Percentiles rank a stretch among this genome's conserved stretches.
Conservation (phyloP, 2,888 invertebrate genomes). For the Polia nebulosa region DNA sequence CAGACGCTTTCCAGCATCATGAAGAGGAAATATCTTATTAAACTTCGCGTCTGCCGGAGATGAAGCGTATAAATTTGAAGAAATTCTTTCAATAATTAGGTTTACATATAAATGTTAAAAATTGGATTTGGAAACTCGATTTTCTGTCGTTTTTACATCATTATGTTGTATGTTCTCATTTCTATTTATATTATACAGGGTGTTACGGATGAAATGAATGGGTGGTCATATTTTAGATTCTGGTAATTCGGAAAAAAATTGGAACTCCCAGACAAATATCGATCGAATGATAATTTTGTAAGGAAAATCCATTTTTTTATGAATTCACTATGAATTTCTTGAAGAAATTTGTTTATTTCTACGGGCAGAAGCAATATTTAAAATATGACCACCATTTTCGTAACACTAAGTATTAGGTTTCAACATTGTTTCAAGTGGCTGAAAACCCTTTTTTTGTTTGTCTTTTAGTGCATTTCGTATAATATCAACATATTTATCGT, state of each 20-base stretch:
- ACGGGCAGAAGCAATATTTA: too few relatives aligned
- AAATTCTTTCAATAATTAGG: conserved; percentile 67
- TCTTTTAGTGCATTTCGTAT: background rate
- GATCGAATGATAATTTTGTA: too few relatives aligned
- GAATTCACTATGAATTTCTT: too few relatives aligned
- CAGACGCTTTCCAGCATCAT: conserved; percentile 61
- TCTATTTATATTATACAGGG: background rate
- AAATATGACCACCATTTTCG: too few relatives aligned
- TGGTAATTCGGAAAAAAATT: too few relatives aligned
- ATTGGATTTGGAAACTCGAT: conserved; percentile 37
- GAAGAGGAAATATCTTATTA: conserved; percentile 74
- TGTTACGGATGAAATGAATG: too few relatives aligned
- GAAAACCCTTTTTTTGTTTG: too few relatives aligned
- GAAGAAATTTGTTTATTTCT: too few relatives aligned
- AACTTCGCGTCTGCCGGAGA: conserved; percentile 68
- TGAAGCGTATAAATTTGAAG: conserved; percentile 63
- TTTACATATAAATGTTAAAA: conserved; percentile 63
- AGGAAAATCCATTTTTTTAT: too few relatives aligned
- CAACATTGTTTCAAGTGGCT: background rate
- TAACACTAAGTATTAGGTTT: background rate
- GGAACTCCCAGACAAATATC: too few relatives aligned
- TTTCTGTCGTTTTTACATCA: conserved; percentile 27
- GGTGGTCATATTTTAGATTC: too few relatives aligned
- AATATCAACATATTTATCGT: too few relatives aligned
- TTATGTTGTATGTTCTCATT: conserved; percentile 15